Base-by-base conservation (phyloP, 2,888 invertebrate genomes). In the Apantesis nais region DNA sequence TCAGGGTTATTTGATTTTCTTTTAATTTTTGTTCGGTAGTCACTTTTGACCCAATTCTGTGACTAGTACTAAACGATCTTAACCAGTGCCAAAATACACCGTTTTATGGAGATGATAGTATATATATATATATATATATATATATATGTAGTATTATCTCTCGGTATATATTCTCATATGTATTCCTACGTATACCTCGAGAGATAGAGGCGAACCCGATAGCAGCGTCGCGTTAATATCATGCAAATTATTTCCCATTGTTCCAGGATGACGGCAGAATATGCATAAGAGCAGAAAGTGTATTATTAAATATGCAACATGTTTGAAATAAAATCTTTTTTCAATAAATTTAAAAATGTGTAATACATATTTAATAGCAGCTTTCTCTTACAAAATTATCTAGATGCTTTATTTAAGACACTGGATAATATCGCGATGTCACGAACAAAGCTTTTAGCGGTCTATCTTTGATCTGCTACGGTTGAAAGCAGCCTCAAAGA, bases 401-500 rank as follows among this genome's bases (percentile, higher is more conserved):
- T n/a, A 25, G 25, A 55, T 12, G 55, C 22, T 55, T 12, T 55
- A 29, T 41, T 22, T 19, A 14, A 63, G 31, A n/a, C 25, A 52
- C 22, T 39, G 62, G 12, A 12, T 11, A 31, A 63, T 31, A 41
- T 41, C 41, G 34, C 7, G 44, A 60, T 60, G 19, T 60, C 29
- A 2, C 25, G 8, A 25, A 71, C 68, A 71, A 41, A 72, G 61
- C 61, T 29, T 34, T 63, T 29, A 68, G 22, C 31, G 39, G 39
- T 1, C 44, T 60, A 39, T 29, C 55, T 39, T 31, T 66, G 66
- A 71, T 69, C 63, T 52, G 62, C 63, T 44, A 29, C 22, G 48
- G 65, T 58, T 41, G 16, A 68, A 19, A 37, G 34, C 34, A 61
- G 37, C 52, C 16, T 62, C 14, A 74, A 25, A 31, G 67, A 72